Conservation (phyloP, 2,888 invertebrate species). For the Teinopalpus imperialis region DNA sequence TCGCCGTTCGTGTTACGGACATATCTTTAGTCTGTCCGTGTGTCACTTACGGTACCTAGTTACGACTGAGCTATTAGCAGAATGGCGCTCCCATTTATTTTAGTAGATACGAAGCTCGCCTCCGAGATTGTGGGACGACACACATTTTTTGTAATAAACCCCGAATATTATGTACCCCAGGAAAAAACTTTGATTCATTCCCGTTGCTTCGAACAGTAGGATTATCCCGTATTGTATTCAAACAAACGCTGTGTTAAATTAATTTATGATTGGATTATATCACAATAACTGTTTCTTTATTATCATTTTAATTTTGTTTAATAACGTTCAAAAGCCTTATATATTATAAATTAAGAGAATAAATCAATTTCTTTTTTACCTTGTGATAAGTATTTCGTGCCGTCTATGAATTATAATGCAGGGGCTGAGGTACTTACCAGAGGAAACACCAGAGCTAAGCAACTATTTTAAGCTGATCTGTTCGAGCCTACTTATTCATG, state of each 20-base stretch:
- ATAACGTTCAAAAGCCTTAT: too few species aligned
- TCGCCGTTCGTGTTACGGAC: constrained; percentile 2
- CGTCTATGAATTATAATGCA: too few species aligned
- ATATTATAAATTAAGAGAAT: too few species aligned
- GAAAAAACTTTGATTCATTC: constrained; percentile 1
- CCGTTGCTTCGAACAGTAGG: not conserved
- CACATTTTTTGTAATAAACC: constrained; percentile 23
- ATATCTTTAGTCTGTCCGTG: constrained; percentile 14
- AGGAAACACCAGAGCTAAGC: too few species aligned
- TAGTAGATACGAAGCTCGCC: constrained; percentile 15
- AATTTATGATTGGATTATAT: constrained; percentile 2
- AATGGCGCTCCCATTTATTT: constrained; percentile 25
- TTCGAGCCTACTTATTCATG: too few species aligned
- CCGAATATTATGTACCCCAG: constrained; percentile 9
- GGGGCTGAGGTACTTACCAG: too few species aligned
- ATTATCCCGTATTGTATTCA: constrained; percentile 15
- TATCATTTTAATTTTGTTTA: too few species aligned
- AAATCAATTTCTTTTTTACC: too few species aligned
- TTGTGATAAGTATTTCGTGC: too few species aligned
- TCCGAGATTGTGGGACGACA: constrained; percentile 18
- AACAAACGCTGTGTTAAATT: not conserved
- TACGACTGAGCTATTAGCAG: constrained; percentile 24
- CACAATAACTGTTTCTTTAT: constrained; percentile 15
- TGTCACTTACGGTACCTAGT: constrained; percentile 22
- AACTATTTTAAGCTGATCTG: too few species aligned